Evolutionary conservation across 2,797 vertebrate genomes (phyloP).

Genomic region (Sebastes kiyomatsui): DNA sequence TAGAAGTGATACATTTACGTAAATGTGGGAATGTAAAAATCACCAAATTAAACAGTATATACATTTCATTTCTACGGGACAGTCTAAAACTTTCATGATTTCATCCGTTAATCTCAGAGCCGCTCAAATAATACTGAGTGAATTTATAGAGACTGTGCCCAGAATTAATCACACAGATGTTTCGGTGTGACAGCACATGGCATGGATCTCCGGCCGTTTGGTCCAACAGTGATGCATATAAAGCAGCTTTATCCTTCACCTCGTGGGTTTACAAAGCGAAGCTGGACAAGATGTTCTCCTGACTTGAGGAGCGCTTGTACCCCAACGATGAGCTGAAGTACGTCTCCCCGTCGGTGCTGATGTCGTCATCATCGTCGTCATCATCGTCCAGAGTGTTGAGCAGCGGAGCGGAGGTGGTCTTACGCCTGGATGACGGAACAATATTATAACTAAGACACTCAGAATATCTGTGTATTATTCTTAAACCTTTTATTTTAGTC

Average conservation of each 20-base stretch:
- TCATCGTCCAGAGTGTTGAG: conserved; percentile 87
- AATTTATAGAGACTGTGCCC: neutral
- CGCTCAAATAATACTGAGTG: conserved; percentile 72
- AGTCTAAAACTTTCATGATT: neutral
- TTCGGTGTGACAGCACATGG: conserved; percentile 3
- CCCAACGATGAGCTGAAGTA: conserved; percentile 88
- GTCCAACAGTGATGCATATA: conserved; percentile 15
- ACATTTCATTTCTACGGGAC: conserved; percentile 28
- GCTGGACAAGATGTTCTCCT: conserved; percentile 75
- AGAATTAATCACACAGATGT: conserved; percentile 6
- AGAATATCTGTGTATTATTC: neutral
- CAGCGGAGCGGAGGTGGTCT: conserved; percentile 86
- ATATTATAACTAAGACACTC: neutral
- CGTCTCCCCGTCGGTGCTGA: conserved; percentile 92
- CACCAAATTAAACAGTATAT: conserved; percentile 35
- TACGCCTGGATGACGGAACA: conserved; percentile 81
- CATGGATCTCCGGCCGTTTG: conserved; percentile 18
- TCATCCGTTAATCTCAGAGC: conserved; percentile 36
- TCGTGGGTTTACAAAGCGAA: conserved; percentile 63
- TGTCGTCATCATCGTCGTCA: conserved; percentile 84
- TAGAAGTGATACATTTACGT: neutral
- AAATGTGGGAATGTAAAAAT: conserved; percentile 10
- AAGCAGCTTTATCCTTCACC: neutral
- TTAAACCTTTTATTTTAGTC: neutral
- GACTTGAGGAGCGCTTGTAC: conserved; percentile 85